Base-by-base conservation (phyloP, 2,888 invertebrate genomes). In the Polymixis lichenea region DNA sequence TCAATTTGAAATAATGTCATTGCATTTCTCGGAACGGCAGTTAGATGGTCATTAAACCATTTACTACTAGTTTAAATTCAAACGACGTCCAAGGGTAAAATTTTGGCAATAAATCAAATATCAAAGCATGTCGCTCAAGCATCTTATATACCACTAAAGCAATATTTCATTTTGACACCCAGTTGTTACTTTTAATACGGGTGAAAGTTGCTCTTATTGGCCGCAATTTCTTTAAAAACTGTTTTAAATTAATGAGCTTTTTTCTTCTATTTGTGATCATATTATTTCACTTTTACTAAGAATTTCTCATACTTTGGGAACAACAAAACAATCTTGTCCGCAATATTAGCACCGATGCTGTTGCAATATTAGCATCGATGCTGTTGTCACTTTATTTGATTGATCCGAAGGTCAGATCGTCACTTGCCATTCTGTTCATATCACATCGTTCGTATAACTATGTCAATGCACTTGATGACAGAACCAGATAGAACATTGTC, bases 81-180 rank as follows among this genome's bases (percentile, higher is more conserved):
- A 77, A 78, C n/a, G 17, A 38, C 38, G 38, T 38, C 53, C 58
- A 71, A 74, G 74, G 53, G 69, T 78, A 81, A 75, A 75, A 67
- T 78, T 88, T 89, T 93, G 91, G 93, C 92, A 88, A 88, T 91
- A 82, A 90, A 85, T 92, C 92, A 91, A 90, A 82, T 90, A 85
- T 92, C 92, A 91, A 90, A 89, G 72, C 62, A 66, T 80, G 78
- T 80, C 77, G 70, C 77, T 60, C 82, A 78, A 85, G 79, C 86
- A 38, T 87, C 80, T 89, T 87, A 70, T 75, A 73, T 78, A 87
- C 51, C 61, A 62, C 78, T 77, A 9, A 67, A 82, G 75, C 56
- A 81, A 83, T 78, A 60, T 58, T 53, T 82, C 80, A 80, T 77
- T 28, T 13, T 72, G 65, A 56, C 75, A 71, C 15, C 66, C 58